A percentile compares a stretch with the other conserved stretches of the same genome.
phyloP scores from a whole-genome alignment of 1,140 invertebrate genomes.

The Cryptotermes secundus region DNA sequence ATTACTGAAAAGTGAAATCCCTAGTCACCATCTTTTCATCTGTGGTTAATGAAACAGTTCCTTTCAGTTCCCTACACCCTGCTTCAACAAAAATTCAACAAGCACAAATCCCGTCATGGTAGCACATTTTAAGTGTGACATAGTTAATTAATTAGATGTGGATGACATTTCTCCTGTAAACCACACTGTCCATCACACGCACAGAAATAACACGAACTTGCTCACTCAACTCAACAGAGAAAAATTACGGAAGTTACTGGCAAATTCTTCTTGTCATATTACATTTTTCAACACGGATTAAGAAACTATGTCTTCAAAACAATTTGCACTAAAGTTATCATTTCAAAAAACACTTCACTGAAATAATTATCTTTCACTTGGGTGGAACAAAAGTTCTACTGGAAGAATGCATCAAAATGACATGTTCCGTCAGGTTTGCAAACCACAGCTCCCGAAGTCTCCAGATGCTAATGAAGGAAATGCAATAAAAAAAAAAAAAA shows the following conservation, averaged over 20 bases:
- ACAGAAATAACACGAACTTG: background rate
- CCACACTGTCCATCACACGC: background rate
- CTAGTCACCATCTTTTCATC: background rate
- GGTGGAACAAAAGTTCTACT: background rate
- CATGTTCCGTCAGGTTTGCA: background rate
- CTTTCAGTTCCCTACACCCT: constrained; percentile 3
- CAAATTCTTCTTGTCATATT: background rate
- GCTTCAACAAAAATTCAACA: background rate
- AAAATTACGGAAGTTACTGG: background rate
- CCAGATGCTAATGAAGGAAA: background rate
- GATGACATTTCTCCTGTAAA: background rate
- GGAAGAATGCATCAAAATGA: background rate
- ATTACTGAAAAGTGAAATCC: constrained; percentile 29
- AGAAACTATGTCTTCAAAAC: constrained; percentile 10
- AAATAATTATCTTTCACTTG: background rate
- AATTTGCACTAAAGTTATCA: background rate
- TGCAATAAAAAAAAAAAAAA: no score
- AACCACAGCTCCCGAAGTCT: background rate
- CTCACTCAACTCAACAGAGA: background rate
- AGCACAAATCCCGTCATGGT: background rate
- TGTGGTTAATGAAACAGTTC: constrained; percentile 20
- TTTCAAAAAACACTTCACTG: background rate
- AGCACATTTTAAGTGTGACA: background rate
- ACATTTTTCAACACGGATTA: background rate
- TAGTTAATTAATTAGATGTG: background rate